phyloP scores from a whole-genome alignment of 2,888 invertebrate genomes.

The Conchocele bisecta region DNA sequence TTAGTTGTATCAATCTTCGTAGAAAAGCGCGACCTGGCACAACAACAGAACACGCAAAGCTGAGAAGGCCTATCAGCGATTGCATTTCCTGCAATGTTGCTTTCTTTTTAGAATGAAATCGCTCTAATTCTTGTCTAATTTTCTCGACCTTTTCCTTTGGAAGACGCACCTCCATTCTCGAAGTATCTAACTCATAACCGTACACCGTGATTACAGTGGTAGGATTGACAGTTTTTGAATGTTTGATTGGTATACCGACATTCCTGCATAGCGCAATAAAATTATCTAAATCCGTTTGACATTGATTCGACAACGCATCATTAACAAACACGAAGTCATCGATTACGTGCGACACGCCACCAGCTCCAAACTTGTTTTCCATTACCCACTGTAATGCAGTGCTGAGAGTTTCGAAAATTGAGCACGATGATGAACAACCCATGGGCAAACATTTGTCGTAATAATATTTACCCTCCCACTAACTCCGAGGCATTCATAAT shows the following conservation, averaged over 20 bases:
- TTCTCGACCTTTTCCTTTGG: conserved; percentile 28
- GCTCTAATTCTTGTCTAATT: neutral
- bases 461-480: conserved; percentile 13
- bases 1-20: conserved; percentile 37
- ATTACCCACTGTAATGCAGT: conserved; percentile 20
- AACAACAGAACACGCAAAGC: conserved; percentile 31
- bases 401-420: conserved; percentile 27
- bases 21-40: conserved; percentile 36
- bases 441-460: conserved; percentile 24
- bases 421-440: conserved; percentile 24
- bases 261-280: conserved; percentile 3
- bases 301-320: neutral
- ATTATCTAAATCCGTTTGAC: neutral
- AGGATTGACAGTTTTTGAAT: conserved; percentile 13
- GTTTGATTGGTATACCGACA: conserved; percentile 34
- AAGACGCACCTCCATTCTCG: conserved; percentile 21
- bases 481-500: conserved; percentile 21
- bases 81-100: conserved; percentile 32
- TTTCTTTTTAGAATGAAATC: conserved; percentile 9
- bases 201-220: conserved; percentile 17
- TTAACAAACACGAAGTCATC: conserved; percentile 25
- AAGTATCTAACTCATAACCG: conserved; percentile 29
- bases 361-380: neutral
- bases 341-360: conserved; percentile 13
- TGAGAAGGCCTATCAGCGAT: conserved; percentile 36